These are phyloP conservation scores for Rambutsinella grinnellia DNA, from an alignment of 2,888 invertebrate species.

Conservation along the genomic window DNA sequence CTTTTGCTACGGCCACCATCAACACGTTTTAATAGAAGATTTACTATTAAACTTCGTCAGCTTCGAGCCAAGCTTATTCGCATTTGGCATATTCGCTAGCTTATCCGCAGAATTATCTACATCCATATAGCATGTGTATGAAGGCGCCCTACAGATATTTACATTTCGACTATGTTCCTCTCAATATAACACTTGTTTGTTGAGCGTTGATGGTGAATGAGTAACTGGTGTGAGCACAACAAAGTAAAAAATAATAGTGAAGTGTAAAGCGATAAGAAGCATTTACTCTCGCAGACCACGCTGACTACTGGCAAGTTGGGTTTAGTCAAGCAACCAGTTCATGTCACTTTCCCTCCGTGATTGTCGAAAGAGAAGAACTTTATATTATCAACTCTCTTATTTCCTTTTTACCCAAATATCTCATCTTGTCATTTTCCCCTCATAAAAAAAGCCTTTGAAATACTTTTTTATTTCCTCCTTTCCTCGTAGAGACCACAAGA, in stretches of 20 bases:
- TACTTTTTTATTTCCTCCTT: neutral
- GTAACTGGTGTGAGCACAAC: slow-evolving; percentile 24
- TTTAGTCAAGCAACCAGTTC: slow-evolving; percentile 48
- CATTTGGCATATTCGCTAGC: no score
- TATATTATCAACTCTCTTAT: slow-evolving; percentile 1
- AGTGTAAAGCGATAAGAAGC: slow-evolving; percentile 40
- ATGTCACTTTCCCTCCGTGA: slow-evolving; percentile 43
- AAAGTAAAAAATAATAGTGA: slow-evolving; percentile 25
- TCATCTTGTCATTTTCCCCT: slow-evolving; percentile 10
- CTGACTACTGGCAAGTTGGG: slow-evolving; percentile 33
- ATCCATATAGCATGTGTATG: no score
- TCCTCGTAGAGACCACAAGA: neutral
- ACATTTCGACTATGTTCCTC: neutral
- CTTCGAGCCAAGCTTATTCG: no score
- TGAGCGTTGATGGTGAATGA: slow-evolving; percentile 1
- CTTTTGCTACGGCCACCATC: no score
- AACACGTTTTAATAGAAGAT: no score
- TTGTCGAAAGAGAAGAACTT: slow-evolving; percentile 21
- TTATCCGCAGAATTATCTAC: no score
- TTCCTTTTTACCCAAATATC: slow-evolving; percentile 10
- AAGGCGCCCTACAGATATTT: neutral
- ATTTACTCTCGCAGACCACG: slow-evolving; percentile 44
- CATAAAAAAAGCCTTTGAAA: neutral
- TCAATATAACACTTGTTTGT: neutral
- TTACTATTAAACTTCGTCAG: no score